A percentile compares a stretch with the other conserved stretches of the same genome.
phyloP scores from a whole-genome alignment of 1,140 invertebrate genomes.

The Drosophila ananassae region DNA sequence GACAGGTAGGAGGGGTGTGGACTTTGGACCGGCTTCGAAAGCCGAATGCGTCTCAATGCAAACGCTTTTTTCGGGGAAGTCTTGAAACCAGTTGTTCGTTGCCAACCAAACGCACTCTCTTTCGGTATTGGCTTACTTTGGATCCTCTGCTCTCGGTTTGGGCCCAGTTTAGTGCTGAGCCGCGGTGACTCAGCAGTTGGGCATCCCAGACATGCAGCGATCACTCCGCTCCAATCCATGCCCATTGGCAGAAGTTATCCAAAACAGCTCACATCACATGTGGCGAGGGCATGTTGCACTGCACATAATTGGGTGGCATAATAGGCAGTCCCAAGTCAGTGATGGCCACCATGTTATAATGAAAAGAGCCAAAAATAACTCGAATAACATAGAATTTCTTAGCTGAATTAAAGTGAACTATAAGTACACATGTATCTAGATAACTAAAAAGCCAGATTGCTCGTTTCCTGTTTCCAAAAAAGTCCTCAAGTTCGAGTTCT shows the following conservation, averaged over 20 bases:
- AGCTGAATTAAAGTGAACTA: no score
- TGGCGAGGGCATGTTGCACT: slow-evolving; percentile 33
- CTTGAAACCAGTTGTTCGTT: slow-evolving; percentile 60
- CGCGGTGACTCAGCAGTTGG: slow-evolving; percentile 32
- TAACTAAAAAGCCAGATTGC: no score
- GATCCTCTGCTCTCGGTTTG: slow-evolving; percentile 8
- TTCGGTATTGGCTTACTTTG: slow-evolving; percentile 30
- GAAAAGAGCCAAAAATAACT: slow-evolving; percentile 23
- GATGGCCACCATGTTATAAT: background rate
- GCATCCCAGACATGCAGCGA: slow-evolving; percentile 21
- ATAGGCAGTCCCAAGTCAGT: background rate
- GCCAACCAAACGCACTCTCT: slow-evolving; percentile 29
- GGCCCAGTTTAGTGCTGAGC: slow-evolving; percentile 28
- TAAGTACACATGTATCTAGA: no score
- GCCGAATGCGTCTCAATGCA: slow-evolving; percentile 55
- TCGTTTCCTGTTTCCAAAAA: no score
- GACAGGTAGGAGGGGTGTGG: slow-evolving; percentile 6
- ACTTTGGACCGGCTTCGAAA: slow-evolving; percentile 59
- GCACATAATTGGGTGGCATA: slow-evolving; percentile 17
- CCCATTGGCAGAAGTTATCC: background rate
- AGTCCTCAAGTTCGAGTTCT: no score
- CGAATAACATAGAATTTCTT: background rate
- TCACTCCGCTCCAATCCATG: slow-evolving; percentile 2
- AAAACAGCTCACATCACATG: slow-evolving; percentile 12
- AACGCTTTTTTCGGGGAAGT: slow-evolving; percentile 59